Base-by-base conservation (phyloP, 2,888 invertebrate genomes). In the Biston stratarius region DNA sequence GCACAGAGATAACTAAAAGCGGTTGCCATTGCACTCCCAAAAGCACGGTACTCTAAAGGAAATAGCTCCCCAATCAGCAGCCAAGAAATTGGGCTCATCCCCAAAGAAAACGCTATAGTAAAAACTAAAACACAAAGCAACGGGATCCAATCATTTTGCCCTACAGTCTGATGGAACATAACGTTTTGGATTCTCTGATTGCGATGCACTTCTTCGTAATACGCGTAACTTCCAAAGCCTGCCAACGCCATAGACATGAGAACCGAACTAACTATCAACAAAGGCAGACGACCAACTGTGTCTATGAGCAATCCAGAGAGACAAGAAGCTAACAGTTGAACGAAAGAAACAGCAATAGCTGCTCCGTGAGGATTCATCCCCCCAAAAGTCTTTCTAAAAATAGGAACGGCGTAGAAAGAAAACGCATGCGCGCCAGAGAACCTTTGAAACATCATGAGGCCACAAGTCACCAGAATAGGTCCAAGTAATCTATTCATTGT, bases 21-120 rank as follows among this genome's bases (percentile, higher is more conserved):
- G 0, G 97, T 97, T 14, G 98, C 97, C 84, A 98, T 95, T 44
- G 98, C 97, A 70, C 97, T 97, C 0, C 98, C 98, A 73, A 97
- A 95, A n/a, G 98, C 97, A 82, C 97, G 94, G 86, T 96, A 97
- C 85, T 97, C 97, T 68, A 97, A 86, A 57, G 98, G 96, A 89
- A 98, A 97, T 64, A 98, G 90, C 86, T 97, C 97, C 65, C 97
- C 97, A 78, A 97, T 96, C 80, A 97, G 92, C 71, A 98, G 90
- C 96, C 97, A 97, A 40, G 97, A 97, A 82, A 98, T 97, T 36
- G 98, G 97, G 84, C 97, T 97, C 91, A 97, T 97, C 60, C 97
- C 97, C 77, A 97, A 90, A n/a, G 97, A 97, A 83, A 97, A 97
- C 51, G 97, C 97, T 68, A 97, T 96, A 1, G 97, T 97, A 86